Evolutionary conservation across 2,113 vertebrate species (phyloP).

Genomic region (Oryzias javanicus): DNA sequence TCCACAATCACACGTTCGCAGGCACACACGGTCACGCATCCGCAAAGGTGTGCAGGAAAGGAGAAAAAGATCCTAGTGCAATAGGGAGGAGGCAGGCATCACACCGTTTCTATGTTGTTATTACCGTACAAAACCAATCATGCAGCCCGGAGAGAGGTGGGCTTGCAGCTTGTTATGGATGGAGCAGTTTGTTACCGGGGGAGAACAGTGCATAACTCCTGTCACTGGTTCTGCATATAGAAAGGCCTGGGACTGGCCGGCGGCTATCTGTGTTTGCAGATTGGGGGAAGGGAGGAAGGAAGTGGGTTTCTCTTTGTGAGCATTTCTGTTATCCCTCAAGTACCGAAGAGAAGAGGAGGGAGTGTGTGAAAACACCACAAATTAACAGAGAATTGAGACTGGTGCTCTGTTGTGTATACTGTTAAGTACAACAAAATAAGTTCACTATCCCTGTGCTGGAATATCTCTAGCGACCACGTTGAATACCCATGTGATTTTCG

Average conservation of each 20-base stretch:
- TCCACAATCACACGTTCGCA: conserved; percentile 47
- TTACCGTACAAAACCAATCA: conserved; percentile 64
- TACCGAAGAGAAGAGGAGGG: conserved; percentile 30
- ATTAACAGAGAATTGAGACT: conserved; percentile 29
- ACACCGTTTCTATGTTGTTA: conserved; percentile 54
- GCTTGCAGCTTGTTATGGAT: conserved; percentile 67
- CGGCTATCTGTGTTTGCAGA: conserved; percentile 71
- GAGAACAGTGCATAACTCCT: conserved; percentile 67
- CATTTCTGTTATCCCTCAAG: too few relatives aligned
- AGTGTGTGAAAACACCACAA: conserved; percentile 40
- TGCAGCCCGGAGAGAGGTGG: conserved; percentile 47
- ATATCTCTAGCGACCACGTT: too few relatives aligned
- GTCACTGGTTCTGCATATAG: conserved; percentile 75
- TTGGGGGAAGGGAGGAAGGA: conserved; percentile 65
- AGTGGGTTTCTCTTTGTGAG: too few relatives aligned
- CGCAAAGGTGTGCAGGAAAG: conserved; percentile 42
- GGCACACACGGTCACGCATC: conserved; percentile 1
- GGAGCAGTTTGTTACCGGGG: conserved; percentile 62
- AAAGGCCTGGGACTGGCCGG: conserved; percentile 71
- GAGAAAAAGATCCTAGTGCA: conserved; percentile 28
- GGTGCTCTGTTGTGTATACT: too few relatives aligned
- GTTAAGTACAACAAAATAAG: conserved; percentile 26
- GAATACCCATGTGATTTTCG: too few relatives aligned
- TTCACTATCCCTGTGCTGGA: too few relatives aligned
- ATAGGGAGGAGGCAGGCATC: conserved; percentile 42